These are phyloP conservation scores for Dryas iulia DNA, from an alignment of 1,140 invertebrate genomes.

Conservation along the genomic window DNA sequence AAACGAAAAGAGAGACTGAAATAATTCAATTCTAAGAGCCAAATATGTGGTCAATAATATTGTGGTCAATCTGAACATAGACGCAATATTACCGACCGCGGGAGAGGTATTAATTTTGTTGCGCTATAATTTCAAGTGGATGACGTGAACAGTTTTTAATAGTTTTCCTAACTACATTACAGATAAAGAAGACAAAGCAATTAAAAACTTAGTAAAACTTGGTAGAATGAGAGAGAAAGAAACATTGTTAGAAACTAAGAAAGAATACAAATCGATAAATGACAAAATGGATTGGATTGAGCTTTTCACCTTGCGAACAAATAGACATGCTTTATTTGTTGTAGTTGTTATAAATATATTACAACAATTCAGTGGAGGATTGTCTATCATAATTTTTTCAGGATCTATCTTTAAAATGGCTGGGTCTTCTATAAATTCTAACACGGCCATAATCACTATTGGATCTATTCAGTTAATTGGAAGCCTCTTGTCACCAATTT, in stretches of 20 bases:
- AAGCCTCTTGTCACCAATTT: conserved; percentile 49
- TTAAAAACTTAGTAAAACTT: conserved; percentile 15
- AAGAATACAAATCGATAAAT: conserved; percentile 21
- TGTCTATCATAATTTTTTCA: conserved; percentile 80
- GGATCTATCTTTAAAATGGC: conserved; percentile 67
- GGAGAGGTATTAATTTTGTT: too few species aligned
- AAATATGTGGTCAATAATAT: too few species aligned
- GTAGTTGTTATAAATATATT: conserved; percentile 42
- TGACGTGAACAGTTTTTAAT: too few species aligned
- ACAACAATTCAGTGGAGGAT: conserved; percentile 56
- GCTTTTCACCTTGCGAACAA: conserved; percentile 39
- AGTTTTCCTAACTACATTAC: not conserved
- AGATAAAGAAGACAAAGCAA: conserved; percentile 34
- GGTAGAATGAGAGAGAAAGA: conserved; percentile 35
- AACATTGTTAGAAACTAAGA: conserved; percentile 25
- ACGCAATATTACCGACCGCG: too few species aligned
- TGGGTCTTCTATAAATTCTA: conserved; percentile 38
- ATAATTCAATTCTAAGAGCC: too few species aligned
- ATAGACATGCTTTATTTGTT: conserved; percentile 42
- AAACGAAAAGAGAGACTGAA: too few species aligned
- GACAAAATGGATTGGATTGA: conserved; percentile 36
- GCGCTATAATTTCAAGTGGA: too few species aligned
- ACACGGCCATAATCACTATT: conserved; percentile 44
- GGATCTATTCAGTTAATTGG: conserved; percentile 73
- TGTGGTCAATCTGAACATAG: too few species aligned